These are phyloP conservation scores for Desmodus rotundus DNA, from an alignment of 2,113 vertebrate species.

Conservation along the genomic window DNA sequence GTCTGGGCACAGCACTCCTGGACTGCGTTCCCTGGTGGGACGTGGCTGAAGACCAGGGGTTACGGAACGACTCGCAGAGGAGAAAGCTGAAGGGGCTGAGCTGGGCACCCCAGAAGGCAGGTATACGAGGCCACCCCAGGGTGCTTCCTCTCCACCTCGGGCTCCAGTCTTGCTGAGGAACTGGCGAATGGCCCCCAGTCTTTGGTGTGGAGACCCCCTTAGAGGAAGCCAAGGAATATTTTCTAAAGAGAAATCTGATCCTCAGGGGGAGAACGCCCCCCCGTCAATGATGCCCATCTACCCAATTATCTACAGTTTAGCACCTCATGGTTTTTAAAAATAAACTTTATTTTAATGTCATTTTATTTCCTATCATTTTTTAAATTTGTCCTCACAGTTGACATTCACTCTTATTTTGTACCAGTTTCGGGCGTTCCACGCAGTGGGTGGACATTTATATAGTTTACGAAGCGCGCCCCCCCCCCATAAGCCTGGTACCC, in stretches of 20 bases:
- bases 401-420: neutral
- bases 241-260: neutral
- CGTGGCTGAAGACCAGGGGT: fast-evolving
- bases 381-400: neutral
- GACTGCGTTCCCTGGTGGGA: fast-evolving
- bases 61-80: neutral
- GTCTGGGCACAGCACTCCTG: neutral
- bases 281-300: neutral
- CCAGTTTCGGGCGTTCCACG: neutral
- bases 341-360: neutral
- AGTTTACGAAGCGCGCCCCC: neutral
- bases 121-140: neutral
- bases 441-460: neutral
- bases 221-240: neutral
- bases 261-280: neutral
- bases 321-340: neutral
- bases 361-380: neutral
- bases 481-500: neutral
- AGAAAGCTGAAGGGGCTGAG: neutral
- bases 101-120: neutral
- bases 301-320: neutral
- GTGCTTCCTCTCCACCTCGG: no score
- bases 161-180: neutral
- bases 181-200: no score
- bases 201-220: neutral